A percentile compares a stretch with the other conserved stretches of the same genome.
Conservation (phyloP, 2,113 vertebrate genomes). For the Nannobrachium achirus region DNA sequence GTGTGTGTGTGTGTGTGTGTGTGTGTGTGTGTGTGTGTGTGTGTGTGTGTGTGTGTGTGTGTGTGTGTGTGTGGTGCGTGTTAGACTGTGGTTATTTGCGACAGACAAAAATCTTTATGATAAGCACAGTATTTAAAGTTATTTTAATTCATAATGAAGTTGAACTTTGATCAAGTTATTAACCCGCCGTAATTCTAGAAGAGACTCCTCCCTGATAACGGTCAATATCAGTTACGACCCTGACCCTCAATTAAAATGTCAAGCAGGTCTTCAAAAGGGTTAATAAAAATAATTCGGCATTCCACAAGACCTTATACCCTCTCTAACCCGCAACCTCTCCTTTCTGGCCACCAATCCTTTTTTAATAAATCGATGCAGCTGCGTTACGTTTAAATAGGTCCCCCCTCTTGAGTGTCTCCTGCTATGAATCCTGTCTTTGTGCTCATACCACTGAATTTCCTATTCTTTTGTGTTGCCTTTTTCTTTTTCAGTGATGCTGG, state of each 20-base stretch:
- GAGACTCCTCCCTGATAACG: slow-evolving; percentile 6
- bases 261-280: slow-evolving; percentile 45
- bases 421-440: slow-evolving; percentile 76
- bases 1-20: too few species aligned
- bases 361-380: slow-evolving; percentile 70
- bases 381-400: slow-evolving; percentile 69
- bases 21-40: too few species aligned
- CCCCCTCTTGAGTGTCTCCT: slow-evolving; percentile 43
- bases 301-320: slow-evolving; percentile 23
- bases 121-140: slow-evolving; percentile 8
- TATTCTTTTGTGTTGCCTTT: slow-evolving; percentile 43
- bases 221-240: slow-evolving; percentile 46
- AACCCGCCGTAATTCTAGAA: not conserved
- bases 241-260: slow-evolving; percentile 52
- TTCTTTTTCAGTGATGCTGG: slow-evolving; percentile 42
- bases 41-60: not conserved
- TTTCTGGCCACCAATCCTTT: slow-evolving; percentile 42
- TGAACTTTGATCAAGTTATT: not conserved
- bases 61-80: too few species aligned
- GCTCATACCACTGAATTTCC: slow-evolving; percentile 53
- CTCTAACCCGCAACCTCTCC: slow-evolving; percentile 25
- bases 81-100: too few species aligned
- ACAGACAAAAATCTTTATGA: too few species aligned
- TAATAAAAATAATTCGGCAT: slow-evolving; percentile 54
- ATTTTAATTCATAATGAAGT: not conserved